Percentiles rank a stretch among this genome's conserved stretches.
These are phyloP conservation scores for Acestrorhynchus altus DNA, from an alignment of 2,797 vertebrate genomes.

Conservation along the genomic window DNA sequence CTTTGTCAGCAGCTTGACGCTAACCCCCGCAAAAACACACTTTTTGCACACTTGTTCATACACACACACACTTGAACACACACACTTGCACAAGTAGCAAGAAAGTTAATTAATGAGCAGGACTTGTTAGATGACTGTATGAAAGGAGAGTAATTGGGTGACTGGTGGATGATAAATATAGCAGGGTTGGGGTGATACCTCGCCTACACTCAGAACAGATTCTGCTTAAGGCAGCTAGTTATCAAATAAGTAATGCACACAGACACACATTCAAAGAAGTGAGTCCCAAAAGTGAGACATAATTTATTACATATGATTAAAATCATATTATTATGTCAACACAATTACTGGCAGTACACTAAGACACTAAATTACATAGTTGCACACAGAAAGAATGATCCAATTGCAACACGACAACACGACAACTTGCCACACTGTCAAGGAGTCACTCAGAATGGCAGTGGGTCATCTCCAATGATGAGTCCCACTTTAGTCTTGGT, in stretches of 20 bases:
- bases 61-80: conserved; percentile 42
- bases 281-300: no score
- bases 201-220: conserved; percentile 29
- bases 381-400: no score
- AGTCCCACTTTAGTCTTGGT: no score
- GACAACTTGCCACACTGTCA: no score
- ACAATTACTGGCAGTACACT: no score
- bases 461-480: no score
- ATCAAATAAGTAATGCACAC: neutral
- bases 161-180: conserved; percentile 69
- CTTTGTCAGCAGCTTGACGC: conserved; percentile 65
- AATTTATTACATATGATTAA: no score
- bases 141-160: conserved; percentile 67
- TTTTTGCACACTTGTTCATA: conserved; percentile 54
- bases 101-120: conserved; percentile 70
- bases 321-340: no score
- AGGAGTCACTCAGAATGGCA: no score
- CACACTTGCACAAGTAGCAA: conserved; percentile 48
- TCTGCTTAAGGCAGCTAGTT: neutral
- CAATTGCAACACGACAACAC: no score
- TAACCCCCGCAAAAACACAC: conserved; percentile 23
- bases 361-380: no score
- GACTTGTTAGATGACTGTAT: conserved; percentile 60
- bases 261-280: neutral
- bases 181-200: conserved; percentile 41